These are phyloP conservation scores for Andrena minutula DNA, from an alignment of 2,888 invertebrate genomes.

Conservation along the genomic window DNA sequence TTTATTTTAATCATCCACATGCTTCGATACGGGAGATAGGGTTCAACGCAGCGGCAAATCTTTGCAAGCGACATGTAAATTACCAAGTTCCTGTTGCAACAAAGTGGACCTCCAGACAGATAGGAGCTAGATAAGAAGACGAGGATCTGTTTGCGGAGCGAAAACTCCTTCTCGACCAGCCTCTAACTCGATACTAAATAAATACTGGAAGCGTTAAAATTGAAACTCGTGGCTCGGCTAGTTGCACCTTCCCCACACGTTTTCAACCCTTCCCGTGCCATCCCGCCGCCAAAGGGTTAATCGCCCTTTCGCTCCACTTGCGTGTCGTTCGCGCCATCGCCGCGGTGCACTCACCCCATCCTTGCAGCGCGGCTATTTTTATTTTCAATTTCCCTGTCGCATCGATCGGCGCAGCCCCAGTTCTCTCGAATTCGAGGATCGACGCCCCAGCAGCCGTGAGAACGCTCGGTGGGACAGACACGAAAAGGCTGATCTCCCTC, in stretches of 20 bases:
- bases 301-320: constrained; percentile 29
- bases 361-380: constrained; percentile 20
- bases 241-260: background rate
- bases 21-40: background rate
- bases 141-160: too few relatives aligned
- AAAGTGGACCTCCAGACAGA: too few relatives aligned
- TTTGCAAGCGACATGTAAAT: too few relatives aligned
- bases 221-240: too few relatives aligned
- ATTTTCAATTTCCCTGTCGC: constrained; percentile 20
- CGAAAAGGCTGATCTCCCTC: too few relatives aligned
- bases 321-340: background rate
- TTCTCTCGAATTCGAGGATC: constrained; percentile 13
- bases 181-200: too few relatives aligned
- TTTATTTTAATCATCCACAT: background rate
- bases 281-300: constrained; percentile 10
- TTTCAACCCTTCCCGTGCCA: background rate
- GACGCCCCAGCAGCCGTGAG: constrained; percentile 1
- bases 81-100: too few relatives aligned
- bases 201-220: too few relatives aligned
- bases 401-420: background rate
- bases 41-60: too few relatives aligned
- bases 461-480: background rate
- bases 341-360: background rate
- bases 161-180: too few relatives aligned
- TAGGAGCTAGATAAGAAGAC: too few relatives aligned